A percentile compares a stretch with the other conserved stretches of the same genome.
Evolutionary conservation across 2,113 vertebrate species (phyloP).

Genomic region (Oophaga pumilio): DNA sequence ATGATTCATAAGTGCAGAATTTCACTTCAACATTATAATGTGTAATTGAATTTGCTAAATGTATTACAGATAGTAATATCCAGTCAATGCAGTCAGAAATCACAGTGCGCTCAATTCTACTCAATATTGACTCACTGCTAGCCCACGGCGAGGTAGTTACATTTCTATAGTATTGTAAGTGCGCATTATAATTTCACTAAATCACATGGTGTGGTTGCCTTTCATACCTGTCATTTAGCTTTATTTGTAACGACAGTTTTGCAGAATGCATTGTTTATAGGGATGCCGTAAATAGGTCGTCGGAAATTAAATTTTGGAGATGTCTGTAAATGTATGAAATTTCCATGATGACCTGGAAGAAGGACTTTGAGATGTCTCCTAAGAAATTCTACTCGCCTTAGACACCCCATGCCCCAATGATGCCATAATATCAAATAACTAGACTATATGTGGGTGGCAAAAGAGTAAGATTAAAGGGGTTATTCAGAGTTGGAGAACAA

Average conservation of each 20-base stretch:
- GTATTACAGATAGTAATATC: slow-evolving; percentile 42
- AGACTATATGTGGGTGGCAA: too few species aligned
- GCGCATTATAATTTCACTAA: slow-evolving; percentile 30
- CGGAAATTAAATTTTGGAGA: not conserved
- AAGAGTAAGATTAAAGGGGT: too few species aligned
- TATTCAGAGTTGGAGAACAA: too few species aligned
- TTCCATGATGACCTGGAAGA: not conserved
- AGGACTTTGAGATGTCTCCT: not conserved
- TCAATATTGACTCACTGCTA: slow-evolving; percentile 32
- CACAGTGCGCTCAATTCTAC: slow-evolving; percentile 36
- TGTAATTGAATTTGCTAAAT: slow-evolving; percentile 40
- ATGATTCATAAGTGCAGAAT: slow-evolving; percentile 40
- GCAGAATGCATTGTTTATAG: not conserved
- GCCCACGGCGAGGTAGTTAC: not conserved
- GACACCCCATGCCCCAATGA: too few species aligned
- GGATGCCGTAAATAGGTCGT: not conserved
- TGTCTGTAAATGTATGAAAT: not conserved
- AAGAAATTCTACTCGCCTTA: too few species aligned
- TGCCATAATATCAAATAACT: too few species aligned
- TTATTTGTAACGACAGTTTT: not conserved
- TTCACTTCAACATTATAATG: not conserved
- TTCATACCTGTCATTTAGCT: slow-evolving; percentile 40
- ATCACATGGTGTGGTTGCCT: slow-evolving; percentile 5
- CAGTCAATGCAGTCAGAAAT: slow-evolving; percentile 27
- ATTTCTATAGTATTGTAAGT: slow-evolving; percentile 17